Base-by-base conservation (phyloP, 2,888 invertebrate species). In the Caenorhabditis zanzibari region DNA sequence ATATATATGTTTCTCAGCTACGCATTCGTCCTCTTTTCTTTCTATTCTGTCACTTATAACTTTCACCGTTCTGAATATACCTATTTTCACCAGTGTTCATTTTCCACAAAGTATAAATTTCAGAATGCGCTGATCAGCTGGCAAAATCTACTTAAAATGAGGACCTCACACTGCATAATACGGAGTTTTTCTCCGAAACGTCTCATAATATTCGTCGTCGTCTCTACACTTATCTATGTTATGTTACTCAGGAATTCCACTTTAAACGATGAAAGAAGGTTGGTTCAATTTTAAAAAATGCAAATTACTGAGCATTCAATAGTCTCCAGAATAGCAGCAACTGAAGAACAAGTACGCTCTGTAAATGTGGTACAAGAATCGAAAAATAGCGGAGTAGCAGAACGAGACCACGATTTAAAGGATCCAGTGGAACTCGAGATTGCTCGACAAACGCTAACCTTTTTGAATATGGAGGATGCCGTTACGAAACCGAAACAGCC, bases 141-240 rank as follows among this genome's bases (percentile, higher is more conserved):
- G 63, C 47, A 19, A 44, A 72, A 49, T 10, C 58, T 49, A 59
- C 49, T 59, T 49, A 76, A 76, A 63, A 77, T 77, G 77, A 77
- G 77, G 38, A 72, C 80, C 9, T 68, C 68, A 14, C 68, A 73
- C 58, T 84, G 73, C 71, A 54, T 84, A 56, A 56, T 84, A 26
- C 84, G 84, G 38, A 80, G 71, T 68, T 84, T 80, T 54, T 81
- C 84, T 44, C 84, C 84, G 41, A 81, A 81, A 61, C 49, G 84
- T 16, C 59, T 84, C 19, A 76, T 84, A 2, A 63, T 81, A n/a
- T 81, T 84, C 68, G 80, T 74, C 12, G 76, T 58, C 38, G 72
- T 56, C 12, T 84, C 79, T 5, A 81, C 76, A 22, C 52, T 81
- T 22, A 69, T 84, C 24, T 84, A 84, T 75, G 76, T 84, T 1